Evolutionary conservation across 2,888 invertebrate genomes (phyloP).

Genomic region (Synanthedon vespiformis): DNA sequence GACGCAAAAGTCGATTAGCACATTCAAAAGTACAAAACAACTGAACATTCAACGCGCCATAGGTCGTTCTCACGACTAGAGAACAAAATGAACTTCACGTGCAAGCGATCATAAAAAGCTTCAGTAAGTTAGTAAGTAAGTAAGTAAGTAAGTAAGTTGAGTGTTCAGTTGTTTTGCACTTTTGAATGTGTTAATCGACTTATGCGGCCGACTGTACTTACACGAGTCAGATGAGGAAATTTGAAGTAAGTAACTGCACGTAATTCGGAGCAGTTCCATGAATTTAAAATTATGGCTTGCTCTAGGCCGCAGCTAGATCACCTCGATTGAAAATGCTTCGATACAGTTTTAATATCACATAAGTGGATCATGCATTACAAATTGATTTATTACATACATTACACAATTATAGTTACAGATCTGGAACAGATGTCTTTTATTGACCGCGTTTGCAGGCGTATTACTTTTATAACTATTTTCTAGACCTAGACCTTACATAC

Average conservation of each 20-base stretch:
- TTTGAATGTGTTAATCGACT: no score
- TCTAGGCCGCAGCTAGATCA: slow-evolving; percentile 34
- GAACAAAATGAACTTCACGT: no score
- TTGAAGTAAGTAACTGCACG: slow-evolving; percentile 1
- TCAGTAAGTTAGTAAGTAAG: no score
- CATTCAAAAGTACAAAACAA: no score
- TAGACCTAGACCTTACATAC: neutral
- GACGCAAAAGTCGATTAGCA: no score
- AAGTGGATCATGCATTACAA: neutral
- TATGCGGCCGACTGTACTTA: no score
- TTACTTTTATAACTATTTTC: slow-evolving; percentile 2
- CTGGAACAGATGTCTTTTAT: slow-evolving; percentile 7
- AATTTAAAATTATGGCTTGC: slow-evolving; percentile 8
- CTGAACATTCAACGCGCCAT: no score
- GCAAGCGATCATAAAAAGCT: no score
- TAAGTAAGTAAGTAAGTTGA: no score
- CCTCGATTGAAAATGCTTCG: slow-evolving; percentile 24
- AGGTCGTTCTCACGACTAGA: no score
- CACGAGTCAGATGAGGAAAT: no score
- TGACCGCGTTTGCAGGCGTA: neutral
- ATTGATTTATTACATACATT: neutral
- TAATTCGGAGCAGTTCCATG: slow-evolving; percentile 5
- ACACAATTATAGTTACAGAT: neutral
- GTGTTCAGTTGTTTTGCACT: no score
- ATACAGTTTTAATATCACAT: neutral